Conservation (phyloP, 53 echinoderm and acorn worm genomes). For the Temnopleurus reevesii region DNA sequence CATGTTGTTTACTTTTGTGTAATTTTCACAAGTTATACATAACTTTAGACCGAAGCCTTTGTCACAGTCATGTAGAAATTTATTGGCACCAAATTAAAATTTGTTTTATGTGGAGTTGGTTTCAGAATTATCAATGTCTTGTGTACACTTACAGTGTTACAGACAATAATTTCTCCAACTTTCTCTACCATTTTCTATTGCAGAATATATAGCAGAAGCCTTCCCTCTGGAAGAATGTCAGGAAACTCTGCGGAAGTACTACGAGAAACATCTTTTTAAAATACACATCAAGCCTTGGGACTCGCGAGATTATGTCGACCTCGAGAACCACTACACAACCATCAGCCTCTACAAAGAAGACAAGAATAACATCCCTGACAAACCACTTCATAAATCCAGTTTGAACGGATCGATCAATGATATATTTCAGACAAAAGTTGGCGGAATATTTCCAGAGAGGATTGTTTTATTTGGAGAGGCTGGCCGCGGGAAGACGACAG, state of each 20-base stretch:
- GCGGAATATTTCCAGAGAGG: background rate
- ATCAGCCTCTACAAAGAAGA: background rate
- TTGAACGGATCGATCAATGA: background rate
- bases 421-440: background rate
- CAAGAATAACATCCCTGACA: background rate
- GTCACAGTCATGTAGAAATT: no score
- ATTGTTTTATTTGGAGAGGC: background rate
- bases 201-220: background rate
- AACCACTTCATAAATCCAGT: background rate
- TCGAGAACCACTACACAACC: background rate
- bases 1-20: no score
- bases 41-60: no score
- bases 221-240: background rate
- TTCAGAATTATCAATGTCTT: no score
- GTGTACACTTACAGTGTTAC: no score
- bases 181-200: background rate
- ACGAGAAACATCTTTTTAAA: background rate
- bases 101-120: background rate
- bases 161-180: background rate
- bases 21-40: no score
- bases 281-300: background rate
- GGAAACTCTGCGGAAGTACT: background rate
- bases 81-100: no score
- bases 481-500: constrained; percentile 32
- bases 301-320: background rate